A percentile compares a stretch with the other conserved stretches of the same genome.
phyloP scores from a whole-genome alignment of 2,888 invertebrate species.

The Isoperla grammatica region DNA sequence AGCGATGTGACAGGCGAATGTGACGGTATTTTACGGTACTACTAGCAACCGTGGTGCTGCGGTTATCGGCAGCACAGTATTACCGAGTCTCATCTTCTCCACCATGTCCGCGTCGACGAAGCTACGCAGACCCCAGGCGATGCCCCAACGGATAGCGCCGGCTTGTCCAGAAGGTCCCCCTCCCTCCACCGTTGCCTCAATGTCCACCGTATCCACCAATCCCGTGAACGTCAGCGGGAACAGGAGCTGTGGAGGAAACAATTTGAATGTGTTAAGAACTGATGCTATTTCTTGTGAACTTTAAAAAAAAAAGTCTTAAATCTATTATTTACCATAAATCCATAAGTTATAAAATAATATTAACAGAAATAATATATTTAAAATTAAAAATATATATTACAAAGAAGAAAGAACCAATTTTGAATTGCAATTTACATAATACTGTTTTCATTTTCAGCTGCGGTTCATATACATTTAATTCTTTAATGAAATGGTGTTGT shows the following conservation, averaged over 20 bases:
- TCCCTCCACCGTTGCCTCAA: conserved; percentile 67
- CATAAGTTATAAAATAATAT: background rate
- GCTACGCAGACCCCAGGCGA: conserved; percentile 75
- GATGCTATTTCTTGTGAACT: background rate
- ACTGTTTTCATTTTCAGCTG: no score
- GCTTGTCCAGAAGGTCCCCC: conserved; percentile 77
- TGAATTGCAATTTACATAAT: no score
- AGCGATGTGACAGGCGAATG: no score
- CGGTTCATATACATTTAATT: no score
- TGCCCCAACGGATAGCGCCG: conserved; percentile 84
- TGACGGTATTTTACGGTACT: no score
- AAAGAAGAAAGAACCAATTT: no score
- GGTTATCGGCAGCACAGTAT: no score
- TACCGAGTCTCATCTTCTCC: conserved; percentile 85
- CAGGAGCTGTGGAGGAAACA: background rate
- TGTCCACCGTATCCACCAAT: conserved; percentile 71
- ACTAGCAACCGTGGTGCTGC: no score
- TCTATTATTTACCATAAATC: no score
- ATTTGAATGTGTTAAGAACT: background rate
- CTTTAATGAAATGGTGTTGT: no score
- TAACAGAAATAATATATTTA: background rate
- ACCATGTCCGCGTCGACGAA: conserved; percentile 72
- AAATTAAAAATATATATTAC: no score
- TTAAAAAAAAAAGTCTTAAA: conserved; percentile 4
- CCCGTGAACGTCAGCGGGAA: conserved; percentile 80